Conservation (phyloP, 2,113 vertebrate species). For the Phrynosoma blainvillii region DNA sequence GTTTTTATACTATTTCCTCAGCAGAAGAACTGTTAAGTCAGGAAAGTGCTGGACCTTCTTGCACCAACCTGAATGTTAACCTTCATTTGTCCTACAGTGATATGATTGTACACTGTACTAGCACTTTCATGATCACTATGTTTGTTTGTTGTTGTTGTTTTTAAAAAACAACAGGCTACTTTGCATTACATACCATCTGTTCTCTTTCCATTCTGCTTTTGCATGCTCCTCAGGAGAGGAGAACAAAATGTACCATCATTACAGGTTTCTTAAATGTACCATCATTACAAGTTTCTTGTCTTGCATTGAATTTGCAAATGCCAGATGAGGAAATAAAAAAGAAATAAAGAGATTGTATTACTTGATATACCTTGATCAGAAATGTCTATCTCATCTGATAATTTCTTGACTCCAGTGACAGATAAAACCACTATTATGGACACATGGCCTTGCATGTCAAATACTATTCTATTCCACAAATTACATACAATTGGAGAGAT, state of each 20-base stretch:
- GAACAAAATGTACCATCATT: conserved; percentile 23
- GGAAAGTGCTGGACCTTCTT: background rate
- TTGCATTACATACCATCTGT: background rate
- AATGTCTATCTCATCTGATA: conserved; percentile 2
- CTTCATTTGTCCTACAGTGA: background rate
- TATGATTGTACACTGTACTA: background rate
- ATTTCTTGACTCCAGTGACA: conserved; percentile 13
- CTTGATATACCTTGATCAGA: conserved; percentile 38
- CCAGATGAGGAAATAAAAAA: conserved; percentile 36
- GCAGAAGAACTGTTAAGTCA: background rate
- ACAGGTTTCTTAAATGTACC: conserved; percentile 20
- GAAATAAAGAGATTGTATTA: conserved; percentile 23
- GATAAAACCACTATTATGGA: conserved; percentile 27
- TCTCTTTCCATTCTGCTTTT: background rate
- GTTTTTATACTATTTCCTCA: background rate
- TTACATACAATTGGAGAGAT: conserved; percentile 27
- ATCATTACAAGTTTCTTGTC: conserved; percentile 31
- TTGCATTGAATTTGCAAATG: conserved; percentile 30
- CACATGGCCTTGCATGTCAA: background rate
- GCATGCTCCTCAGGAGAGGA: background rate
- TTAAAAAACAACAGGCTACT: background rate
- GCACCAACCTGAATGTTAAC: background rate
- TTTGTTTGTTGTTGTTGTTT: background rate
- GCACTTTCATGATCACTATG: background rate
- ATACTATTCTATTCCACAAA: conserved; percentile 26